Evolutionary conservation across 2,797 vertebrate species (phyloP).

Genomic region (Pipistrellus nathusii): DNA sequence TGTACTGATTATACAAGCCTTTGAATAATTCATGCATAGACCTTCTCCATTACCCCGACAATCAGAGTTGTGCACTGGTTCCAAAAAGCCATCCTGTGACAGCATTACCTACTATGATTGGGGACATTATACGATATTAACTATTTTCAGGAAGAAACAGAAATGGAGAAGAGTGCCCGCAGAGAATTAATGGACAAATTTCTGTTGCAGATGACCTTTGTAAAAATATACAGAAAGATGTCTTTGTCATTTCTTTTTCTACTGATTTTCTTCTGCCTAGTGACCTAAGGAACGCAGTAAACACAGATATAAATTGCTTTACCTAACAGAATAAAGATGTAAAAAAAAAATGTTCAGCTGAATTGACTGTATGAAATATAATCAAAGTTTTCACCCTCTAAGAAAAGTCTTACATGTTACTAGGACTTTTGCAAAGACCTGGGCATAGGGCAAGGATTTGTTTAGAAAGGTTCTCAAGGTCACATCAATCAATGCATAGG

Average conservation of each 20-base stretch:
- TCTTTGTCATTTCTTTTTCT: constrained; percentile 33
- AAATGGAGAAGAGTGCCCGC: background rate
- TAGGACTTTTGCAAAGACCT: background rate
- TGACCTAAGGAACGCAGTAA: background rate
- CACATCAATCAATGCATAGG: background rate
- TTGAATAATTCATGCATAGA: constrained; percentile 79
- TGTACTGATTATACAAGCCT: constrained; percentile 74
- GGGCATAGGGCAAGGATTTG: background rate
- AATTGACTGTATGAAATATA: constrained; percentile 12
- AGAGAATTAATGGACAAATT: constrained; percentile 71
- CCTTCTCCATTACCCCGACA: constrained; percentile 68
- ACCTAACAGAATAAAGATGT: constrained; percentile 44
- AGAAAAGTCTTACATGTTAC: background rate
- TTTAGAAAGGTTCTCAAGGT: background rate
- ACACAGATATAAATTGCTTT: constrained; percentile 30
- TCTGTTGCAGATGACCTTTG: constrained; percentile 66
- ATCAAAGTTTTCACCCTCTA: constrained; percentile 25
- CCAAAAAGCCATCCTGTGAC: constrained; percentile 59
- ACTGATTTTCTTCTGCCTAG: background rate
- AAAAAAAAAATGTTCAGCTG: background rate
- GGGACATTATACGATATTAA: constrained; percentile 27
- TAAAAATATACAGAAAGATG: constrained; percentile 22
- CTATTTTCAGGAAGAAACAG: constrained; percentile 24
- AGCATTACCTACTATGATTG: constrained; percentile 46
- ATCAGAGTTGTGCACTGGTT: constrained; percentile 50